Evolutionary conservation across 2,888 invertebrate genomes (phyloP).

Genomic region (Siphlonurus alternatus): DNA sequence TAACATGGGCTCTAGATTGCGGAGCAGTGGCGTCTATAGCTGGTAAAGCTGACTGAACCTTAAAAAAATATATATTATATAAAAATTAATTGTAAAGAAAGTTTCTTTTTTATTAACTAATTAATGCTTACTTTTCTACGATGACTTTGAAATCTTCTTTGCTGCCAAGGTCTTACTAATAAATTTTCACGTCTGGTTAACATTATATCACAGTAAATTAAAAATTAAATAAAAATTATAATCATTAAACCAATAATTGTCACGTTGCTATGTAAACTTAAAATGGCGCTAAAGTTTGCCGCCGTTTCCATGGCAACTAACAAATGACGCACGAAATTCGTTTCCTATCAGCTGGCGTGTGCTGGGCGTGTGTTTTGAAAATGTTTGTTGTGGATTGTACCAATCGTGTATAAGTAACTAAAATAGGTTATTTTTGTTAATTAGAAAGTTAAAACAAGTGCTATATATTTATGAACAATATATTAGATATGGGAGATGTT

Average conservation of each 20-base stretch:
- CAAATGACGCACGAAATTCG: too few species aligned
- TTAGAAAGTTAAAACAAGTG: too few species aligned
- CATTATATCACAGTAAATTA: too few species aligned
- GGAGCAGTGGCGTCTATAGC: constrained; percentile 51
- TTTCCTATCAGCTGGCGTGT: too few species aligned
- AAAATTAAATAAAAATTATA: not conserved
- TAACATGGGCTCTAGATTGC: constrained; percentile 42
- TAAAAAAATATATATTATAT: not conserved
- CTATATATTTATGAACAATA: too few species aligned
- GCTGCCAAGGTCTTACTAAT: constrained; percentile 50
- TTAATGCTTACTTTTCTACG: constrained; percentile 39
- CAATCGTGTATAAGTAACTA: too few species aligned
- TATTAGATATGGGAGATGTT: too few species aligned
- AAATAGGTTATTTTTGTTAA: too few species aligned
- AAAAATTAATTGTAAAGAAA: constrained; percentile 4
- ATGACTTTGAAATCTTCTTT: constrained; percentile 49
- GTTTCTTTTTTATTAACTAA: not conserved
- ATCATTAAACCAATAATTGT: not conserved
- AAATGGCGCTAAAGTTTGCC: not conserved
- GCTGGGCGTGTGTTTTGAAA: too few species aligned
- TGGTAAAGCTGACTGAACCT: constrained; percentile 47
- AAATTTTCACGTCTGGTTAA: constrained; percentile 53
- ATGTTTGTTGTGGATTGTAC: too few species aligned
- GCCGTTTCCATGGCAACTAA: not conserved
- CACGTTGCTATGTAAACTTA: not conserved